Conservation (phyloP, 35 echinoderm and acorn worm species). For the Lytechinus variegatus region DNA sequence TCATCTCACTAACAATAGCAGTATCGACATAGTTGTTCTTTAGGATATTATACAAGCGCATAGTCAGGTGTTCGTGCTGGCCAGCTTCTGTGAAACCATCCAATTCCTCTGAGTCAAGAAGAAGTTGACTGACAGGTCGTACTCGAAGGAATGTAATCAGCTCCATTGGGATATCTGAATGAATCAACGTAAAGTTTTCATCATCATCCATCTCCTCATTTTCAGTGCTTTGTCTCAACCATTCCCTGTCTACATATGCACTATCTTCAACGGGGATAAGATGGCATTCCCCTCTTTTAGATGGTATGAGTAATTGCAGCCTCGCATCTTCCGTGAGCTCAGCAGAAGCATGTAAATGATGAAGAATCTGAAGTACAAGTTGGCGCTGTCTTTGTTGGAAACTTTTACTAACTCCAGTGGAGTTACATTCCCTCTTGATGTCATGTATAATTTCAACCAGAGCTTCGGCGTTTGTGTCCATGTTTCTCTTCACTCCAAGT, state of each 20-base stretch:
- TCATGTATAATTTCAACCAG: conserved; percentile 22
- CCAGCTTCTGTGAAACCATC: conserved; percentile 52
- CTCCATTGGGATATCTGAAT: conserved; percentile 41
- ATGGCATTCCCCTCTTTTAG: background rate
- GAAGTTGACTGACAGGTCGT: conserved; percentile 35
- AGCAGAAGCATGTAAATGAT: background rate
- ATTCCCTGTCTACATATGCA: conserved; percentile 47
- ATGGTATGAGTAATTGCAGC: conserved; percentile 37
- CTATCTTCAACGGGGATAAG: conserved; percentile 38
- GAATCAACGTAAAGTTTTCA: conserved; percentile 38
- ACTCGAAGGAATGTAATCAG: conserved; percentile 41
- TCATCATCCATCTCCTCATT: conserved; percentile 39
- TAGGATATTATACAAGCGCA: conserved; percentile 60
- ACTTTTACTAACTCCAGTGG: background rate
- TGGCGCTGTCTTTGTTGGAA: conserved; percentile 12
- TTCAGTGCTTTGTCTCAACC: background rate
- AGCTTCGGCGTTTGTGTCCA: background rate
- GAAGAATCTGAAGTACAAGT: conserved; percentile 46
- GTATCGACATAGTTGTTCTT: conserved; percentile 51
- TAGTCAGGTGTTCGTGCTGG: conserved; percentile 63
- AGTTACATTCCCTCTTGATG: background rate
- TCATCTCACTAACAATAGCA: conserved; percentile 74
- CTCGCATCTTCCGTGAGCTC: background rate
- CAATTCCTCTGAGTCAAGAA: conserved; percentile 54
- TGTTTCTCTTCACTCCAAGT: background rate